A percentile compares a stretch with the other conserved stretches of the same genome.
phyloP scores from a whole-genome alignment of 2,888 invertebrate genomes.

The Lasius fuliginosus region DNA sequence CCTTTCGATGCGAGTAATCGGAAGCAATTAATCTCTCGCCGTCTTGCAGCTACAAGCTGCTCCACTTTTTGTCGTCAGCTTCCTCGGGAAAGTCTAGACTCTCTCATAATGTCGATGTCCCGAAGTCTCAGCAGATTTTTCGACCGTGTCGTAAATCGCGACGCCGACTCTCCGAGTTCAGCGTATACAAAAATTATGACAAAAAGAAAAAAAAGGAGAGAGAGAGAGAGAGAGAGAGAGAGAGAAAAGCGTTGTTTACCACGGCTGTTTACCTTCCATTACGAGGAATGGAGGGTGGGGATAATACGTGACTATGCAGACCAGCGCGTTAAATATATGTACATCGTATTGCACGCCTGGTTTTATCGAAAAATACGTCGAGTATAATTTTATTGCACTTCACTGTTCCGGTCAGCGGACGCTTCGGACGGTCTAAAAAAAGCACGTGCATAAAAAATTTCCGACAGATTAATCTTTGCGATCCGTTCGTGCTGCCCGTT shows the following conservation, averaged over 20 bases:
- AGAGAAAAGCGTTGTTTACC: neutral
- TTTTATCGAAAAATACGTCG: slow-evolving; percentile 37
- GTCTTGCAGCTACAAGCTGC: slow-evolving; percentile 34
- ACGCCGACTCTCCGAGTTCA: slow-evolving; percentile 20
- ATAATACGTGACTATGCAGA: slow-evolving; percentile 20
- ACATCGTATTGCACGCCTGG: neutral
- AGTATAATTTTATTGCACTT: slow-evolving; percentile 40
- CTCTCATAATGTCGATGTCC: slow-evolving; percentile 47
- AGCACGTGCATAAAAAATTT: slow-evolving; percentile 28
- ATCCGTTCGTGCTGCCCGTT: neutral
- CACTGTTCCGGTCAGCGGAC: slow-evolving; percentile 33
- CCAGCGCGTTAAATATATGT: neutral
- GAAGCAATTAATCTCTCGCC: slow-evolving; percentile 48
- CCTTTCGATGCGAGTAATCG: slow-evolving; percentile 42
- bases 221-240: neutral
- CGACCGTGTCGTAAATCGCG: slow-evolving; percentile 38
- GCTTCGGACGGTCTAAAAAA: neutral
- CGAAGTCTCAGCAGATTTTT: slow-evolving; percentile 33
- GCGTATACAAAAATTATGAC: slow-evolving; percentile 19
- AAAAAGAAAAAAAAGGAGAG: neutral
- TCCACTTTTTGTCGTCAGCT: slow-evolving; percentile 37
- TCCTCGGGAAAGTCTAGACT: slow-evolving; percentile 29
- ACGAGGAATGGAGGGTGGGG: neutral
- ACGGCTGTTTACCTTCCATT: slow-evolving; percentile 40
- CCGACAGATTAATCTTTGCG: slow-evolving; percentile 16